Percentiles rank a stretch among this genome's conserved stretches.
phyloP scores from a whole-genome alignment of 2,113 vertebrate species.

The Ranitomeya variabilis region DNA sequence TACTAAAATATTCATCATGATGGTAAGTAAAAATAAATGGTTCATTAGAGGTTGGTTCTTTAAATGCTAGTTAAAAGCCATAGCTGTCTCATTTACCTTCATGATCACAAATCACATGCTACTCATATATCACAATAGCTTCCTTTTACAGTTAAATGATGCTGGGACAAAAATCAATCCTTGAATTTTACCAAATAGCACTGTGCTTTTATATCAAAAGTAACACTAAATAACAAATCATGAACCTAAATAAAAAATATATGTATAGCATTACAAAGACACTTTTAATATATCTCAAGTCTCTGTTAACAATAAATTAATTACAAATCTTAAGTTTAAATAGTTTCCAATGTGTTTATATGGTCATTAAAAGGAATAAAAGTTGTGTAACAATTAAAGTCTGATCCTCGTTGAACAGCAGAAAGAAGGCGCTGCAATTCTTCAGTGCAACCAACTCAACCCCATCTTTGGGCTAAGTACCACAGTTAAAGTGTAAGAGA shows the following conservation, averaged over 20 bases:
- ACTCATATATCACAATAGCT: constrained; percentile 46
- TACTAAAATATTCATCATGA: constrained; percentile 46
- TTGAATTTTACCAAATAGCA: constrained; percentile 7
- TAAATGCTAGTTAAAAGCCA: constrained; percentile 55
- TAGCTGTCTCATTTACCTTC: constrained; percentile 49
- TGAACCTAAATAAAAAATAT: not conserved
- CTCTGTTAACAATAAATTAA: not conserved
- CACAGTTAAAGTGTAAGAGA: too few relatives aligned
- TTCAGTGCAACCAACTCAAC: too few relatives aligned
- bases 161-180: constrained; percentile 37
- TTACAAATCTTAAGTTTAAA: not conserved
- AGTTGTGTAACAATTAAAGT: too few relatives aligned
- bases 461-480: too few relatives aligned
- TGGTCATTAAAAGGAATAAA: too few relatives aligned
- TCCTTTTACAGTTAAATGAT: not conserved
- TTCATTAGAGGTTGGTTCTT: constrained; percentile 46
- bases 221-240: not conserved
- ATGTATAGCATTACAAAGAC: too few relatives aligned
- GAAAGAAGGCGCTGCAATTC: too few relatives aligned
- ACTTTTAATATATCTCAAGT: not conserved
- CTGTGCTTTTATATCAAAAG: not conserved
- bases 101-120: constrained; percentile 50
- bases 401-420: too few relatives aligned
- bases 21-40: constrained; percentile 48
- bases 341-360: too few relatives aligned